phyloP scores from a whole-genome alignment of 2,888 invertebrate species.

The Hetaerina titia region DNA sequence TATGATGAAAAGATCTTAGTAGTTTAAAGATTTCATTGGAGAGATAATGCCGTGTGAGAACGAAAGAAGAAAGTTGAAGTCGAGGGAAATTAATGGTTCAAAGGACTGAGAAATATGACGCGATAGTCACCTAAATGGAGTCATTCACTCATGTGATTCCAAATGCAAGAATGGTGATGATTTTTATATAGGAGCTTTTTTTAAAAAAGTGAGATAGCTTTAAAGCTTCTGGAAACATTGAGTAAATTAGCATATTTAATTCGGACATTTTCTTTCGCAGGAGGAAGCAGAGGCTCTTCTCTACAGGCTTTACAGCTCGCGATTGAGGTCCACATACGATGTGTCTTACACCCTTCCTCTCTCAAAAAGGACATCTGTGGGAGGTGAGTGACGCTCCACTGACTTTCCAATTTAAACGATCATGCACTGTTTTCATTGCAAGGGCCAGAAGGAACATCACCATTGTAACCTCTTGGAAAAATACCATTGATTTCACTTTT shows the following conservation, averaged over 20 bases:
- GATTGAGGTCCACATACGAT: conserved; percentile 33
- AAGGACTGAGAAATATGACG: neutral
- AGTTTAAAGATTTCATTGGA: too few relatives aligned
- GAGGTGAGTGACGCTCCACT: neutral
- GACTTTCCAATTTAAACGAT: too few relatives aligned
- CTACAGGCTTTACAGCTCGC: neutral
- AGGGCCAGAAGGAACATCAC: too few relatives aligned
- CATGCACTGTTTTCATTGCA: too few relatives aligned
- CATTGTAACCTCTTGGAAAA: too few relatives aligned
- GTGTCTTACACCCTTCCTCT: conserved; percentile 44
- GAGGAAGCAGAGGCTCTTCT: conserved; percentile 34
- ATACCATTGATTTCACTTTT: too few relatives aligned
- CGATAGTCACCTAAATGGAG: too few relatives aligned
- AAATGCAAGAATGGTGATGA: too few relatives aligned
- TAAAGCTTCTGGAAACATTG: neutral
- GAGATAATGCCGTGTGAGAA: neutral
- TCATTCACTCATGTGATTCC: too few relatives aligned
- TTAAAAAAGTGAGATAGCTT: neutral
- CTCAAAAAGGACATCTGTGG: neutral
- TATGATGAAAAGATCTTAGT: too few relatives aligned
- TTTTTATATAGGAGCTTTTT: neutral
- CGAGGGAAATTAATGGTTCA: neutral
- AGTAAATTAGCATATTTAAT: neutral
- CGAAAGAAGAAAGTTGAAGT: neutral
- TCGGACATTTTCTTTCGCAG: neutral